These are phyloP conservation scores for Erebia epiphron DNA, from an alignment of 2,888 invertebrate genomes.

Conservation along the genomic window DNA sequence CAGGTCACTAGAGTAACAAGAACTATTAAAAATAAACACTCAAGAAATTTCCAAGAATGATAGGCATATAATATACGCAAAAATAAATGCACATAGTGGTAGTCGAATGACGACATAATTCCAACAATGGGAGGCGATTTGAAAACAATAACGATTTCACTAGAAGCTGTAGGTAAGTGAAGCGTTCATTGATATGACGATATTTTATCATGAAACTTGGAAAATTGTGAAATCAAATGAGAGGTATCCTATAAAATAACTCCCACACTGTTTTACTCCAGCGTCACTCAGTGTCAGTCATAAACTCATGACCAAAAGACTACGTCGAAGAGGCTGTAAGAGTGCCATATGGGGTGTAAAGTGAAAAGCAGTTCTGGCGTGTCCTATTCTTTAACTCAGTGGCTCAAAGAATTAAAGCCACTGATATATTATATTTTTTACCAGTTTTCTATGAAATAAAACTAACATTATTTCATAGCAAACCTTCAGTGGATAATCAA, in stretches of 20 bases:
- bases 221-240: background rate
- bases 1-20: slow-evolving; percentile 1
- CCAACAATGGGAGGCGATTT: slow-evolving; percentile 23
- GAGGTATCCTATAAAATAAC: background rate
- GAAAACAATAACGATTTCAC: slow-evolving; percentile 35
- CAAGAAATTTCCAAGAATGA: slow-evolving; percentile 10
- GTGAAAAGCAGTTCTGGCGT: too few relatives aligned
- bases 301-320: too few relatives aligned
- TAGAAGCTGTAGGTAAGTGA: too few relatives aligned
- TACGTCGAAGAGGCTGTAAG: too few relatives aligned
- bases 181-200: background rate
- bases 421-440: too few relatives aligned
- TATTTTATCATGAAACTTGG: background rate
- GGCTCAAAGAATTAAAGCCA: too few relatives aligned
- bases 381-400: too few relatives aligned
- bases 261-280: background rate
- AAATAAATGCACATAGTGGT: background rate
- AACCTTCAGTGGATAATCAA: too few relatives aligned
- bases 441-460: too few relatives aligned
- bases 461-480: too few relatives aligned
- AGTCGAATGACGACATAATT: slow-evolving; percentile 28
- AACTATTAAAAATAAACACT: slow-evolving; percentile 10
- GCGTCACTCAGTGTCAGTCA: too few relatives aligned
- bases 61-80: slow-evolving; percentile 1
- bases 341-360: too few relatives aligned